phyloP scores from a whole-genome alignment of 2,797 vertebrate genomes.

The Harpagifer antarcticus region DNA sequence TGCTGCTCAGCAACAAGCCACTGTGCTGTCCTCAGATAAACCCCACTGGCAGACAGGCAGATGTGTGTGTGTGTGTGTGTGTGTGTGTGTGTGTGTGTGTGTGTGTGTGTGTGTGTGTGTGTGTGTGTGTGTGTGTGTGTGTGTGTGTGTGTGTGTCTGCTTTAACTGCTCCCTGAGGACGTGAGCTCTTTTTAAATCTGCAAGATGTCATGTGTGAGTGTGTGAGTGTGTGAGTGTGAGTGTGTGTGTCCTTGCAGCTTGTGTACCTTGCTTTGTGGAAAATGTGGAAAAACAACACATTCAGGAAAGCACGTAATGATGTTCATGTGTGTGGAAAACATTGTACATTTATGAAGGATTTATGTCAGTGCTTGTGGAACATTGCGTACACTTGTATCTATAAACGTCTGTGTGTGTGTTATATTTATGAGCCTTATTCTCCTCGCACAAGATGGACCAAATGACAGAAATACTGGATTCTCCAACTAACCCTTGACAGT shows the following conservation, averaged over 20 bases:
- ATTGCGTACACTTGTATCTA: too few species aligned
- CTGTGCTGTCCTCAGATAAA: slow-evolving; percentile 49
- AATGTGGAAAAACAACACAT: neutral
- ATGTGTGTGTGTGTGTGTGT: slow-evolving; percentile 1
- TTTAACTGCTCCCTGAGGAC: slow-evolving; percentile 24
- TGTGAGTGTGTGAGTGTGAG: too few species aligned
- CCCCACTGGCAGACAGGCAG: slow-evolving; percentile 19
- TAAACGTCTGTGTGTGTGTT: too few species aligned
- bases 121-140: slow-evolving; percentile 12
- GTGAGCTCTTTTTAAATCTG: slow-evolving; percentile 26
- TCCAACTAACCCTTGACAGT: too few species aligned
- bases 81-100: slow-evolving; percentile 12
- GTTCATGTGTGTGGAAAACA: too few species aligned
- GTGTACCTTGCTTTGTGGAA: neutral
- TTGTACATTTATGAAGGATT: too few species aligned
- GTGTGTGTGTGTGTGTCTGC: slow-evolving; percentile 11
- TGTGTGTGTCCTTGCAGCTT: neutral
- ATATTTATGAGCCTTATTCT: too few species aligned
- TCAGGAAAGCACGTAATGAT: neutral
- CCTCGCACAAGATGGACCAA: too few species aligned
- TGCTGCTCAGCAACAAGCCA: slow-evolving; percentile 24
- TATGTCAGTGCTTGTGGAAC: too few species aligned
- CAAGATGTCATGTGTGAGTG: slow-evolving; percentile 1
- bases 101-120: slow-evolving; percentile 8
- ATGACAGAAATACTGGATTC: too few species aligned